Conservation (phyloP, 2,113 vertebrate genomes). For the Oenanthe oenanthe region DNA sequence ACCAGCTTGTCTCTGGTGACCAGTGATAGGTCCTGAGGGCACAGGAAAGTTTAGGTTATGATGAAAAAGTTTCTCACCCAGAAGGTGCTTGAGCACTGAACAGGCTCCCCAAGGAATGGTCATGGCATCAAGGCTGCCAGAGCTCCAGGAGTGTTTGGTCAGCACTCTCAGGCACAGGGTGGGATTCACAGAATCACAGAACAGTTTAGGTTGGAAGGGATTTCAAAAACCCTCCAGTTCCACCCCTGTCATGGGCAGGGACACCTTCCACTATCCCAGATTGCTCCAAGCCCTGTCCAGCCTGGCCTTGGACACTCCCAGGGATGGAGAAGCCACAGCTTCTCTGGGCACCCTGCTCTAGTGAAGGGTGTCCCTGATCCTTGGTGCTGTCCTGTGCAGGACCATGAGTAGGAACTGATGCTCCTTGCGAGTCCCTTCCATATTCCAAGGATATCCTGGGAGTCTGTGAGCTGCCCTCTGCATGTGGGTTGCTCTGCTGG, state of each 20-base stretch:
- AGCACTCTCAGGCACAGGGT: fast-evolving
- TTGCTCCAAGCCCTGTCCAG: fast-evolving
- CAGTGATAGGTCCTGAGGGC: not conserved
- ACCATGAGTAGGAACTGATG: not conserved
- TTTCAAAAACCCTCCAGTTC: not conserved
- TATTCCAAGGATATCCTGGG: fast-evolving
- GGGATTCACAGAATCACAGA: not conserved
- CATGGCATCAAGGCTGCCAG: not conserved
- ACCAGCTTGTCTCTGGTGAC: not conserved
- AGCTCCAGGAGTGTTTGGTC: not conserved
- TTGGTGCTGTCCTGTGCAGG: not conserved
- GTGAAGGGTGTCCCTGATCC: not conserved
- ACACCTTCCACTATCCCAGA: not conserved
- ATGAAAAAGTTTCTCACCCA: not conserved
- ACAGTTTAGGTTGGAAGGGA: not conserved
- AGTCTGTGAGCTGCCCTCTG: not conserved
- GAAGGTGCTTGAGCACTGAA: not conserved
- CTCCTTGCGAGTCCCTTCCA: not conserved
- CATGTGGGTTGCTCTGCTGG: fast-evolving
- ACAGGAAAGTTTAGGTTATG: not conserved
- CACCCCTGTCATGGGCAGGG: not conserved
- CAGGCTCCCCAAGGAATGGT: not conserved
- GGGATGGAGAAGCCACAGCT: not conserved
- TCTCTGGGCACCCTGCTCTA: not conserved
- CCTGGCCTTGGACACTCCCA: not conserved